Percentiles rank a stretch among this genome's conserved stretches.
These are phyloP conservation scores for Mesocricetus auratus DNA, from an alignment of 2,113 vertebrate species.

Conservation along the genomic window DNA sequence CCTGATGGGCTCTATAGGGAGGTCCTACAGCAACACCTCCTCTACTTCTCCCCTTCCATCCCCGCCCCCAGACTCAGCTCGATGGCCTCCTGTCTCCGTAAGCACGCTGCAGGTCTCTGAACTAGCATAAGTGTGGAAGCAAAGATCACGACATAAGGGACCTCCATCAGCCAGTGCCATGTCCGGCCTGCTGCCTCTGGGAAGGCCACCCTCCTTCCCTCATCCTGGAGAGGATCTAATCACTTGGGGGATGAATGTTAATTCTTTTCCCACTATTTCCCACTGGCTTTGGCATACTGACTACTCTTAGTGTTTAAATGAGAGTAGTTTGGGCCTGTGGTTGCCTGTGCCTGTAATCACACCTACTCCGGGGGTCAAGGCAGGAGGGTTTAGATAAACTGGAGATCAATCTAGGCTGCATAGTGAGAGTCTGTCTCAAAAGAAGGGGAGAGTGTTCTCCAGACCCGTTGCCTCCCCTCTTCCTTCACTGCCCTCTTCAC, in stretches of 20 bases:
- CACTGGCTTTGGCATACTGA: neutral
- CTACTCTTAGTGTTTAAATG: neutral
- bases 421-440: neutral
- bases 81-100: neutral
- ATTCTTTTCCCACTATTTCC: neutral
- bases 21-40: neutral
- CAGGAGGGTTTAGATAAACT: neutral
- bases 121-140: neutral
- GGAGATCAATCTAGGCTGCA: neutral
- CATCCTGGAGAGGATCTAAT: neutral
- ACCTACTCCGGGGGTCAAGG: neutral
- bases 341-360: neutral
- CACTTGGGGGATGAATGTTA: neutral
- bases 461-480: constrained; percentile 47
- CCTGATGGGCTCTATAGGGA: neutral
- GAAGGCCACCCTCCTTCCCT: neutral
- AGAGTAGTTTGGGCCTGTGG: neutral
- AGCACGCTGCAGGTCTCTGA: neutral
- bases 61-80: neutral
- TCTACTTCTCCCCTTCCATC: no score
- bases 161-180: neutral
- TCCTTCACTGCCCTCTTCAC: constrained; percentile 63
- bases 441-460: neutral
- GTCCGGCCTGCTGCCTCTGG: neutral
- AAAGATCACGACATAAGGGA: neutral